Conservation (phyloP, 2,797 vertebrate genomes). For the Megalops cyprinoides region DNA sequence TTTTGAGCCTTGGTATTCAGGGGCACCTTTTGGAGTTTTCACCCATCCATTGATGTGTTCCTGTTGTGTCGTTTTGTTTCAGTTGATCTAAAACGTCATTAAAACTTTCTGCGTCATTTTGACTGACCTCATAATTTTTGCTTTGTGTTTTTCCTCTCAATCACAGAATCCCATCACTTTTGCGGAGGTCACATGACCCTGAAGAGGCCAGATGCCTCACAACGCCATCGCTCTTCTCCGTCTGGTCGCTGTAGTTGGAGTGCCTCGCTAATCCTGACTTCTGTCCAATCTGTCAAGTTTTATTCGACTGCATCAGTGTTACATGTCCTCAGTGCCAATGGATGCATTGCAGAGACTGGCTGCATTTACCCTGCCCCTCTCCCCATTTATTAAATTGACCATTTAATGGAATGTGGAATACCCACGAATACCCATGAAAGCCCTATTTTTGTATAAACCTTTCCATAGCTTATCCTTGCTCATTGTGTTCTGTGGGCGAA, state of each 20-base stretch:
- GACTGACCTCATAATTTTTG: not conserved
- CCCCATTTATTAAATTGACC: not conserved
- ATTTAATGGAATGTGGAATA: no score
- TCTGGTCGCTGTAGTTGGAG: constrained; percentile 70
- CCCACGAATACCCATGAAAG: constrained; percentile 8
- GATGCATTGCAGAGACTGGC: constrained; percentile 15
- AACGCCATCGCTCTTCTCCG: constrained; percentile 75
- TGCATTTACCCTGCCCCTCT: not conserved
- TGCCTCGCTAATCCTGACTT: constrained; percentile 51
- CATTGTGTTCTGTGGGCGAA: constrained; percentile 5
- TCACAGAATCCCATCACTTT: constrained; percentile 85
- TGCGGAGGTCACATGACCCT: constrained; percentile 93
- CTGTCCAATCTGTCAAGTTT: constrained; percentile 23
- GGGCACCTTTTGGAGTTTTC: no score
- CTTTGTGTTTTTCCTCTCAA: constrained; percentile 46
- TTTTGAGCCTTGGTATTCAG: no score
- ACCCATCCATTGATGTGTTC: no score
- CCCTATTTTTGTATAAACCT: constrained; percentile 10
- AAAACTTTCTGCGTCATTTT: no score
- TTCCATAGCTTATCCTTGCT: not conserved
- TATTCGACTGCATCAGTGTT: constrained; percentile 12
- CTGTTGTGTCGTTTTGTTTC: no score
- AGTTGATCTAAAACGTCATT: no score
- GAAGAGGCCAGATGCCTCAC: constrained; percentile 70
- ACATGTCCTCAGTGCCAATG: constrained; percentile 5